A percentile compares a stretch with the other conserved stretches of the same genome.
Conservation (phyloP, 2,113 vertebrate species). For the Propithecus coquereli region DNA sequence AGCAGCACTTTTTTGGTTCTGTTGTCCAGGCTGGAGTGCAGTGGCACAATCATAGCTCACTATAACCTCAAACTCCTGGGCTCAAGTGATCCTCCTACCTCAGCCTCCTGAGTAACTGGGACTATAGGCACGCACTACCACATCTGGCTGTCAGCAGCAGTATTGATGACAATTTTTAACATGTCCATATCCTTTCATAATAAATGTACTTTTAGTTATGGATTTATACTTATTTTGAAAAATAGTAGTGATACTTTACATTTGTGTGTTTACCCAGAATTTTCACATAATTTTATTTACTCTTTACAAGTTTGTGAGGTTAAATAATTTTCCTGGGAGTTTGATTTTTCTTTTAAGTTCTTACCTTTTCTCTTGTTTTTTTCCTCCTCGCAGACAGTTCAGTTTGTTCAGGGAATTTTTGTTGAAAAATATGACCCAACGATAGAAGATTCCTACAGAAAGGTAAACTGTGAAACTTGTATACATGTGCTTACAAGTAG, state of each 20-base stretch:
- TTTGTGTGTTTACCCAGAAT: not conserved
- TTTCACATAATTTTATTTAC: conserved; percentile 32
- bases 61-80: no score
- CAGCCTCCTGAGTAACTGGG: no score
- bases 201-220: not conserved
- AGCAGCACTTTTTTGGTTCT: not conserved
- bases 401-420: conserved; percentile 99
- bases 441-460: conserved; percentile 99
- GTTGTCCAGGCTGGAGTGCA: no score
- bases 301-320: not conserved
- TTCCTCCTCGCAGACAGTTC: conserved; percentile 90
- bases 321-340: not conserved
- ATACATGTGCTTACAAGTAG: not conserved
- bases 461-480: conserved; percentile 86
- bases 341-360: conserved; percentile 40
- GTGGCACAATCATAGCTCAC: no score
- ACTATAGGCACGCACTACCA: no score
- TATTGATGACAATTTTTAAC: not conserved
- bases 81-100: no score
- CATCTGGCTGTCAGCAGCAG: not conserved
- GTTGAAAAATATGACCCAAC: conserved; percentile 99
- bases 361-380: conserved; percentile 22
- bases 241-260: not conserved
- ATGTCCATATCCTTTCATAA: not conserved
- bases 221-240: not conserved